Evolutionary conservation across 2,888 invertebrate genomes (phyloP).

Genomic region (Caenorhabditis sulstoni): DNA sequence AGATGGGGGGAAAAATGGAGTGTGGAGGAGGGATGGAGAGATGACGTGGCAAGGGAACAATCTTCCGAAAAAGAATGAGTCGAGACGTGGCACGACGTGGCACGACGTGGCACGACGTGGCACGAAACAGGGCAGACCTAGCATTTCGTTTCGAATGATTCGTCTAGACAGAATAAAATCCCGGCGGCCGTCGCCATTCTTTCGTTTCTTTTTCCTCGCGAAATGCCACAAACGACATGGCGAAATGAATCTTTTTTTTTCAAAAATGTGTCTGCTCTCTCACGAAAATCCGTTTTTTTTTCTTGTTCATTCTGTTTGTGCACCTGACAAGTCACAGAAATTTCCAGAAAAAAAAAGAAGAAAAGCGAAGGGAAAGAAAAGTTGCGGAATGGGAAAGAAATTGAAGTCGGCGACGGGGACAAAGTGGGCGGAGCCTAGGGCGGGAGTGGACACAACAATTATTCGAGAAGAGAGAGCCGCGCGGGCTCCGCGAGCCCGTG

Average conservation of each 20-base stretch:
- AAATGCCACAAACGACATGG: too few species aligned
- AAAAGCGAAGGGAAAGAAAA: constrained; percentile 15
- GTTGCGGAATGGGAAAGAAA: constrained; percentile 32
- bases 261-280: too few species aligned
- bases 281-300: not conserved
- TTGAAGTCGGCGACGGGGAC: constrained; percentile 1
- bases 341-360: constrained; percentile 5
- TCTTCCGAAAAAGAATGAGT: not conserved
- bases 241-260: not conserved
- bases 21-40: not conserved
- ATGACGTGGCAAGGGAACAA: constrained; percentile 18
- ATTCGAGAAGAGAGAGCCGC: not conserved
- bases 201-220: too few species aligned
- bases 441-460: constrained; percentile 57
- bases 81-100: not conserved
- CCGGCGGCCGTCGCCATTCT: too few species aligned
- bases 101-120: not conserved
- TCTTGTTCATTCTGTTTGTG: constrained; percentile 24
- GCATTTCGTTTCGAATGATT: constrained; percentile 42
- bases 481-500: constrained; percentile 9
- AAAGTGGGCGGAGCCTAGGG: not conserved
- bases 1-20: constrained; percentile 9
- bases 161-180: constrained; percentile 30
- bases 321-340: constrained; percentile 11
- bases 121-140: not conserved